A percentile compares a stretch with the other conserved stretches of the same genome.
These are phyloP conservation scores for Chloroceryle aenea DNA, from an alignment of 2,113 vertebrate species.

Conservation along the genomic window DNA sequence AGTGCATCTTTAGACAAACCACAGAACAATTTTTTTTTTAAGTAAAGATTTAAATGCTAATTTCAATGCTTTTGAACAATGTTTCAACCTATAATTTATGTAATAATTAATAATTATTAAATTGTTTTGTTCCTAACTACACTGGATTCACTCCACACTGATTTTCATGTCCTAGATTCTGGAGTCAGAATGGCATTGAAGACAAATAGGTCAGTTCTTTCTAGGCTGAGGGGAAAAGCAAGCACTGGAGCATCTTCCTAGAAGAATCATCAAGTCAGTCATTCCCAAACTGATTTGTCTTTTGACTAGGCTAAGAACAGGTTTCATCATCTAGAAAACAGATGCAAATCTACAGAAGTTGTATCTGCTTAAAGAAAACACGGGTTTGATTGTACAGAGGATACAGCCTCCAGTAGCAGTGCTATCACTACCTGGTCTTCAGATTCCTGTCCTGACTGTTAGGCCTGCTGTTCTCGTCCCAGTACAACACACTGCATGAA, in stretches of 20 bases:
- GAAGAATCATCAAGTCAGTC: background rate
- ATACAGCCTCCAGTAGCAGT: background rate
- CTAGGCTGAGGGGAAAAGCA: background rate
- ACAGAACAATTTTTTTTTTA: background rate
- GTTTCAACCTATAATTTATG: background rate
- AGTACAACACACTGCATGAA: background rate
- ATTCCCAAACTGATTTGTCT: background rate
- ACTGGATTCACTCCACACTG: background rate
- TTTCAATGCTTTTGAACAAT: background rate
- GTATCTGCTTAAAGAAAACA: background rate
- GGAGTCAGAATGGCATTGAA: background rate
- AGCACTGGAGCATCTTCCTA: background rate
- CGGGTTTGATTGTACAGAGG: background rate
- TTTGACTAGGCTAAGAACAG: background rate
- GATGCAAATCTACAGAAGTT: background rate
- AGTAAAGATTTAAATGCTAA: background rate
- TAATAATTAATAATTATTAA: background rate
- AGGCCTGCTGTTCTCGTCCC: background rate
- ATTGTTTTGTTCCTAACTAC: conserved; percentile 9
- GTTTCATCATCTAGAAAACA: background rate
- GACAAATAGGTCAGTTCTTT: background rate
- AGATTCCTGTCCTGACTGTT: background rate
- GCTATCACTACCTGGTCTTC: background rate
- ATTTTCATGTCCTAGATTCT: conserved; percentile 17
- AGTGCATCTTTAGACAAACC: background rate